phyloP scores from a whole-genome alignment of 2,888 invertebrate genomes.

The Poecilus cupreus region DNA sequence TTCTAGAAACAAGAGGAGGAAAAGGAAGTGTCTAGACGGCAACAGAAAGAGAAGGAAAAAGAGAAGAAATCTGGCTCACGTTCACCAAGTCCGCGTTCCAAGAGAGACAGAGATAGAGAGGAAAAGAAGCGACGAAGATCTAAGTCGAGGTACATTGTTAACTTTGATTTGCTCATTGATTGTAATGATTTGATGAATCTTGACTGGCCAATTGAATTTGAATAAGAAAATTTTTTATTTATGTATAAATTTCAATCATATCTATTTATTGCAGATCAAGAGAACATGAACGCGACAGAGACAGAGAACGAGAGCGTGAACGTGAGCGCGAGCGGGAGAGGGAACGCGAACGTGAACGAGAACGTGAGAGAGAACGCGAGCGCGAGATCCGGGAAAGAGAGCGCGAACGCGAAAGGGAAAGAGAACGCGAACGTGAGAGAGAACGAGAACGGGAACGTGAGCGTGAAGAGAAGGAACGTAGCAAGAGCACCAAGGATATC shows the following conservation, averaged over 20 bases:
- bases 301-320: slow-evolving; percentile 72
- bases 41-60: slow-evolving; percentile 80
- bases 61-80: slow-evolving; percentile 66
- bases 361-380: slow-evolving; percentile 76
- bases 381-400: slow-evolving; percentile 73
- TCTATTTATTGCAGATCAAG: slow-evolving; percentile 57
- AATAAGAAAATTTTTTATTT: too few relatives aligned
- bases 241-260: too few relatives aligned
- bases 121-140: slow-evolving; percentile 71
- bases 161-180: not conserved
- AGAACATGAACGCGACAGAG: slow-evolving; percentile 70
- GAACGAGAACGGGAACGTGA: slow-evolving; percentile 72
- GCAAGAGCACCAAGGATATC: slow-evolving; percentile 77
- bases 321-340: slow-evolving; percentile 80
- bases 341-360: slow-evolving; percentile 80
- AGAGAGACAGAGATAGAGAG: slow-evolving; percentile 68
- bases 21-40: slow-evolving; percentile 80
- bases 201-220: too few relatives aligned
- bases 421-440: slow-evolving; percentile 74
- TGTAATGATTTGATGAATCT: too few relatives aligned
- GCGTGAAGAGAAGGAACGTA: slow-evolving; percentile 74
- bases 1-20: slow-evolving; percentile 86
- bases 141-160: slow-evolving; percentile 72
- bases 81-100: slow-evolving; percentile 70
- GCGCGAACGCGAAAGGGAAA: slow-evolving; percentile 73